These are phyloP conservation scores for Sebastes ruberrimus DNA, from an alignment of 2,797 vertebrate species.

Conservation along the genomic window DNA sequence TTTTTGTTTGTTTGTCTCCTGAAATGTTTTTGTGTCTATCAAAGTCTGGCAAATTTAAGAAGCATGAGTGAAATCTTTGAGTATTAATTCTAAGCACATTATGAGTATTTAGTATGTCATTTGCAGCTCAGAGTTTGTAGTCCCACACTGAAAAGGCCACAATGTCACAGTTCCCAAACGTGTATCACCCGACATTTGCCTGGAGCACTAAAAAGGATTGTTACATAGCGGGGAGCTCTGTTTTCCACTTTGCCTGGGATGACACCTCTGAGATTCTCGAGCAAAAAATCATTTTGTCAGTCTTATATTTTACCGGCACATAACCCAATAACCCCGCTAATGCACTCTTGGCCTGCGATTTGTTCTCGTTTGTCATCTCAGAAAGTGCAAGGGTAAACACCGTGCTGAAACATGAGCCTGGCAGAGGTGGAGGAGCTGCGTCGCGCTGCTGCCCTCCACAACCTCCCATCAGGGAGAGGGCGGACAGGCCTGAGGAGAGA, in stretches of 20 bases:
- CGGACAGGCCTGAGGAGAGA: conserved; percentile 18
- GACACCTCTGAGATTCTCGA: conserved; percentile 54
- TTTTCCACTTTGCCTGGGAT: conserved; percentile 44
- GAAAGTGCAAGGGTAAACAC: conserved; percentile 59
- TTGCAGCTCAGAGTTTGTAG: not conserved
- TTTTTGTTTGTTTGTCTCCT: not conserved
- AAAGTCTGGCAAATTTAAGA: not conserved
- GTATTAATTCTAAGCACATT: not conserved
- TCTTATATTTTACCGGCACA: conserved; percentile 51
- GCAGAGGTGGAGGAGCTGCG: conserved; percentile 35
- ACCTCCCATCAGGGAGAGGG: conserved; percentile 26
- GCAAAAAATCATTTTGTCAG: conserved; percentile 58
- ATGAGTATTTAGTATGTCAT: not conserved
- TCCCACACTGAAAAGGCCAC: not conserved
- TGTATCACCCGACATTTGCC: conserved; percentile 31
- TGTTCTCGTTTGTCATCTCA: conserved; percentile 69
- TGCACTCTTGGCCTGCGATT: conserved; percentile 57
- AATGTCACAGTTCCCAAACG: not conserved
- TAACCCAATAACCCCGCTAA: conserved; percentile 67
- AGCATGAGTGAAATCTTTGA: not conserved
- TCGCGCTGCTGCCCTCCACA: conserved; percentile 17
- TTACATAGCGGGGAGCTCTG: conserved; percentile 35
- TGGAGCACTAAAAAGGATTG: conserved; percentile 22
- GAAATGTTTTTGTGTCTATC: not conserved
- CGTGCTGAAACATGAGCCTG: conserved; percentile 46